phyloP scores from a whole-genome alignment of 64 coral and sea anemone species.

The Stichodactyla mertensii region DNA sequence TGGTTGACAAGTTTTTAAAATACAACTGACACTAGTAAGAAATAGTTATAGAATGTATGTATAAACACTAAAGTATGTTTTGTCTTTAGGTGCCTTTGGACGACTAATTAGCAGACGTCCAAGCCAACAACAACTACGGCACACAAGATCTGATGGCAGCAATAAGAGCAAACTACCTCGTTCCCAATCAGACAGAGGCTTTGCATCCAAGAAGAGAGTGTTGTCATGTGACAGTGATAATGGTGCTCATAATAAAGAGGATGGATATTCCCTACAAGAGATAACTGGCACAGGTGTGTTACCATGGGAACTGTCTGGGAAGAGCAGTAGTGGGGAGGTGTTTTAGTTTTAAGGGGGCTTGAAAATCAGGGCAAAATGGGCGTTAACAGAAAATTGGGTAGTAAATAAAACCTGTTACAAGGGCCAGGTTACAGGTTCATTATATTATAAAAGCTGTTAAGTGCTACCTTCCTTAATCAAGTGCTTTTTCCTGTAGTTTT shows the following conservation, averaged over 20 bases:
- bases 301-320: too few relatives aligned
- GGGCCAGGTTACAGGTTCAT: too few relatives aligned
- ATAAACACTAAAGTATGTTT: neutral
- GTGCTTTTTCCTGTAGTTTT: neutral
- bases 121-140: slow-evolving; percentile 75
- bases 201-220: slow-evolving; percentile 45
- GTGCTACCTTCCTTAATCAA: too few relatives aligned
- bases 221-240: slow-evolving; percentile 25
- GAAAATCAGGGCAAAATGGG: too few relatives aligned
- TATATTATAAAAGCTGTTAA: too few relatives aligned
- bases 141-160: slow-evolving; percentile 23
- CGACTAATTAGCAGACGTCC: slow-evolving; percentile 69
- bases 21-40: too few relatives aligned
- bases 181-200: slow-evolving; percentile 65
- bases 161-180: slow-evolving; percentile 72
- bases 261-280: slow-evolving; percentile 83
- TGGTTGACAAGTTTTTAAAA: too few relatives aligned
- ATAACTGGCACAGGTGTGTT: slow-evolving; percentile 37
- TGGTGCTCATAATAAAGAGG: slow-evolving; percentile 33
- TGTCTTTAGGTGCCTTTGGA: slow-evolving; percentile 61
- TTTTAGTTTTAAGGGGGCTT: too few relatives aligned
- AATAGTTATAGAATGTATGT: neutral
- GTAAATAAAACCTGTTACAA: too few relatives aligned
- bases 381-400: too few relatives aligned
- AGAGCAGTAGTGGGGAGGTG: too few relatives aligned